Evolutionary conservation across 2,888 invertebrate species (phyloP).

Genomic region (Phalangium opilio): DNA sequence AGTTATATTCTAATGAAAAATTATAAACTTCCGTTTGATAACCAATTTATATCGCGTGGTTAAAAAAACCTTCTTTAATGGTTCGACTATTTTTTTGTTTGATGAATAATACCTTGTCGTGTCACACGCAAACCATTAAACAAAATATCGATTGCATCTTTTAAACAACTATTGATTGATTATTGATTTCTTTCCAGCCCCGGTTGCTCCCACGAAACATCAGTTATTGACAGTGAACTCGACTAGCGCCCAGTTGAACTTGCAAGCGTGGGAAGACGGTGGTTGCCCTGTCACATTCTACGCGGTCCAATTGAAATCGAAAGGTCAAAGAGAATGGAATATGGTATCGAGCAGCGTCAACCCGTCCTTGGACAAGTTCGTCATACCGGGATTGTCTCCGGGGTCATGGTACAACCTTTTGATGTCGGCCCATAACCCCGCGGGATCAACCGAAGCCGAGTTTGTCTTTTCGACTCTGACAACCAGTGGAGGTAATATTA

Average conservation of each 20-base stretch:
- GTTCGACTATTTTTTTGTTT: no score
- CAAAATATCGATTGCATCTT: no score
- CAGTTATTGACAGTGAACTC: slow-evolving; percentile 26
- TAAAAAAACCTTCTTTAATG: no score
- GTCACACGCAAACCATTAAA: no score
- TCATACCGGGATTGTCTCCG: slow-evolving; percentile 72
- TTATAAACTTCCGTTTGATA: no score
- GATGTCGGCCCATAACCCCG: slow-evolving; percentile 68
- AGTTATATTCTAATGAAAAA: no score
- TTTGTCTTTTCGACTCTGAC: slow-evolving; percentile 90
- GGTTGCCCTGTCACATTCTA: slow-evolving; percentile 29
- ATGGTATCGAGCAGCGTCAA: slow-evolving; percentile 14
- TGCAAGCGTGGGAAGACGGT: slow-evolving; percentile 28
- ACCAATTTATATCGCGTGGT: no score
- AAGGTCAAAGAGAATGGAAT: slow-evolving; percentile 16
- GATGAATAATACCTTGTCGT: no score
- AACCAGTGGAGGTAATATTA: slow-evolving; percentile 64
- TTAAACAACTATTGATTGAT: no score
- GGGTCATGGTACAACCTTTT: slow-evolving; percentile 89
- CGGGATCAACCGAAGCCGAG: slow-evolving; percentile 85
- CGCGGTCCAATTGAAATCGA: slow-evolving; percentile 18
- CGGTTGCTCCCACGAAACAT: slow-evolving; percentile 21
- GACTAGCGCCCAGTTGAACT: slow-evolving; percentile 28
- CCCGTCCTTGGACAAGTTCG: slow-evolving; percentile 28
- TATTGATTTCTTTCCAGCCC: slow-evolving; percentile 23